Base-by-base conservation (phyloP, 2,797 vertebrate genomes). In the Adelosebastes latens region DNA sequence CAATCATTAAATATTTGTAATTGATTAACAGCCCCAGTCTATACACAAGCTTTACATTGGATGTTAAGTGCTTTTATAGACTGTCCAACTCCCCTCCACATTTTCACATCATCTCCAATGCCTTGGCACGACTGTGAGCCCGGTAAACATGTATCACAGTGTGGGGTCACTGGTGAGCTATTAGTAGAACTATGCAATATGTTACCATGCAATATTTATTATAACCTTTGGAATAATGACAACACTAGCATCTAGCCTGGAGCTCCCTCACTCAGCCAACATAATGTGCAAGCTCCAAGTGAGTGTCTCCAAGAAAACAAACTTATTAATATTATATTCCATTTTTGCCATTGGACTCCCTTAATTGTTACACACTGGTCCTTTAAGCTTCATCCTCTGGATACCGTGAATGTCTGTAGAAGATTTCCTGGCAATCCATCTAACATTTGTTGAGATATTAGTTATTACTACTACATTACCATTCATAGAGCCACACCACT, bases 121-220 rank as follows among this genome's bases (percentile, higher is more conserved):
- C 9, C n/a, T 25, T 31, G 22, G 32, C 7, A 25, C 22, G 31
- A 63, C 14, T 69, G 20, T 8, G 2, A 63, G 27, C 29, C 14
- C 10, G n/a, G 13, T 53, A 20, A 72, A 65, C 31, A 60, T 10
- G 49, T 58, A 16, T n/a, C 39, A 68, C 56, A 46, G 18, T 55
- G 31, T 27, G 6, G 42, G 59, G 27, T 70, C 22, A 65, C 24
- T 61, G 36, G 9, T 61, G 68, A 65, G 31, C 46, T 61, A 74
- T 55, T 31, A 63, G 59, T 52, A 52, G 49, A 61, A 49, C 34
- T 14, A 22, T 78, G 34, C 36, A 76, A 77, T 69, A 59, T 71
- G 72, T 53, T 32, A 27, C 10, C 27, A 62, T 88, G 52, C 20
- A 76, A 68, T 55, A 77, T 72, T 71, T 8, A 81, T 72, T 4